Conservation (phyloP, 2,888 invertebrate genomes). For the Lepidocyrtinus sp. region DNA sequence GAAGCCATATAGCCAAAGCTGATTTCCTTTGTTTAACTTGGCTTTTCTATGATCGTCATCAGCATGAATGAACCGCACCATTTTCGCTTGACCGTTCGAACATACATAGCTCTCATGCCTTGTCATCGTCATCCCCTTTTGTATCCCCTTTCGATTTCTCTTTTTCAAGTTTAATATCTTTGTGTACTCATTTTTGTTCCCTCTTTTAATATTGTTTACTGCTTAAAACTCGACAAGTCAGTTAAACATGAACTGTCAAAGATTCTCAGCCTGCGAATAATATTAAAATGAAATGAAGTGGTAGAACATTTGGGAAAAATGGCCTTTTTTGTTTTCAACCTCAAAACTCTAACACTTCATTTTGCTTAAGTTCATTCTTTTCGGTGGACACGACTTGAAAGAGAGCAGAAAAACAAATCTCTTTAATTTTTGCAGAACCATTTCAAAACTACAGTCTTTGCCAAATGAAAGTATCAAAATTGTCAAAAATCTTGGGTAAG, state of each 20-base stretch:
- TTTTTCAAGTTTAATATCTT: constrained; percentile 21
- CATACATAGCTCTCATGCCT: neutral
- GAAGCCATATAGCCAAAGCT: too few species aligned
- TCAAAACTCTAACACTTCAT: neutral
- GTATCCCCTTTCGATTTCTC: constrained; percentile 30
- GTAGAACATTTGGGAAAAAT: neutral
- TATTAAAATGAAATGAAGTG: neutral
- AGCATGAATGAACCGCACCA: too few species aligned
- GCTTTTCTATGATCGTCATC: too few species aligned
- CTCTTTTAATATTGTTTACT: neutral
- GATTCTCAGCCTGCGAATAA: neutral
- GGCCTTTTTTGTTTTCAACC: neutral
- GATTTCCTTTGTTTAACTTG: neutral
- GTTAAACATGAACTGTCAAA: constrained; percentile 22
- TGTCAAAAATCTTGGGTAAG: too few species aligned
- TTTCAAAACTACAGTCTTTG: too few species aligned
- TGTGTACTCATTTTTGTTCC: neutral
- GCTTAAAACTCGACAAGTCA: neutral
- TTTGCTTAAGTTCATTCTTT: neutral
- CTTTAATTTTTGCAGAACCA: neutral
- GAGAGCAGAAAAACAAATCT: too few species aligned
- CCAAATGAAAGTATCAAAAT: too few species aligned
- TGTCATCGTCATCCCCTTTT: neutral
- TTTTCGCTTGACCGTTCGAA: neutral
- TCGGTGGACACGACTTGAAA: neutral